A percentile compares a stretch with the other conserved stretches of the same genome.
Conservation (phyloP, 2,113 vertebrate species). For the Tilapia sparmanii region DNA sequence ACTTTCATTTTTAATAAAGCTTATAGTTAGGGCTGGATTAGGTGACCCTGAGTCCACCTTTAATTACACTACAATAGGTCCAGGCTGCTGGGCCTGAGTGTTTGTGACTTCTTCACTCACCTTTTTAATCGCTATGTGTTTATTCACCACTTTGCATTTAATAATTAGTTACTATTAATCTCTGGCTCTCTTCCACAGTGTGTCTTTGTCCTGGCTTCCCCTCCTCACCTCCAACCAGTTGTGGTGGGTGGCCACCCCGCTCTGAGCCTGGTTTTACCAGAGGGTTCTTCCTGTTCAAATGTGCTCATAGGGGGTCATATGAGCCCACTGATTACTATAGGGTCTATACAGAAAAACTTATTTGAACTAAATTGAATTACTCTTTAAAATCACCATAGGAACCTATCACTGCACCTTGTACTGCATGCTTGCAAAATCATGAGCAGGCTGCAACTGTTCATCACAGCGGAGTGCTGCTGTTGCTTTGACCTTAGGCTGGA, state of each 20-base stretch:
- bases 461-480: background rate
- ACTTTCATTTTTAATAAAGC: background rate
- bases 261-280: background rate
- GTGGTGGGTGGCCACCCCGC: background rate
- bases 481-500: background rate
- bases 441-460: background rate
- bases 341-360: accelerated
- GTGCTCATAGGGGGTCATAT: background rate
- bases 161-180: background rate
- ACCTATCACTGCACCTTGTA: background rate
- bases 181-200: background rate
- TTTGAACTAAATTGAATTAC: background rate
- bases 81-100: background rate
- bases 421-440: background rate
- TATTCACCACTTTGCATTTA: background rate
- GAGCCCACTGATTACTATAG: background rate
- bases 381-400: background rate
- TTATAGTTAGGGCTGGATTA: background rate
- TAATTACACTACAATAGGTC: background rate
- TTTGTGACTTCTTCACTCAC: background rate
- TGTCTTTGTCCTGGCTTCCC: background rate
- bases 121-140: background rate
- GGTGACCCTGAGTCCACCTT: background rate
- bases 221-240: background rate
- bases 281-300: background rate